phyloP scores from a whole-genome alignment of 2,888 invertebrate species.

The Drosophila multiciliata region DNA sequence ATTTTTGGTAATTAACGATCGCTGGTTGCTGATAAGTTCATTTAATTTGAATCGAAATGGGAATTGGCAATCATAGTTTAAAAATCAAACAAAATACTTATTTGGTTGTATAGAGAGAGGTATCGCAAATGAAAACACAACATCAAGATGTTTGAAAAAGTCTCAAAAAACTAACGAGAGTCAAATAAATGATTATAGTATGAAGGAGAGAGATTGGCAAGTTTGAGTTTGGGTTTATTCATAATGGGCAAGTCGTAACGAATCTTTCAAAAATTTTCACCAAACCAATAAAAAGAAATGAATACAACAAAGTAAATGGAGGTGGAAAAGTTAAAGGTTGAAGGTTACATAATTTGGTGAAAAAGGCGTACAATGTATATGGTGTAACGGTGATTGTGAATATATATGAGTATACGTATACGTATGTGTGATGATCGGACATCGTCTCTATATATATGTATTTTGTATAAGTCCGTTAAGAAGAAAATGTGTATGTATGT shows the following conservation, averaged over 20 bases:
- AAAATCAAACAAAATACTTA: conserved; percentile 46
- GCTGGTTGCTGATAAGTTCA: conserved; percentile 45
- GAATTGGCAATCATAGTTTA: conserved; percentile 35
- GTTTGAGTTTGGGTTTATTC: conserved; percentile 27
- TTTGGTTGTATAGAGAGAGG: conserved; percentile 46
- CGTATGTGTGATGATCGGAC: conserved; percentile 54
- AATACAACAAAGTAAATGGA: conserved; percentile 48
- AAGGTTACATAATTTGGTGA: conserved; percentile 48
- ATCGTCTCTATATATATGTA: conserved; percentile 18
- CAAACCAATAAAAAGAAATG: conserved; percentile 8
- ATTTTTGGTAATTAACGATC: conserved; percentile 38
- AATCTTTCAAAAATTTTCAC: conserved; percentile 26
- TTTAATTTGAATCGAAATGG: conserved; percentile 37
- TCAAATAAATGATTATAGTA: conserved; percentile 48
- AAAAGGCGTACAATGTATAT: conserved; percentile 65
- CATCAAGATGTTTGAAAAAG: conserved; percentile 83
- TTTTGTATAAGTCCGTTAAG: conserved; percentile 24
- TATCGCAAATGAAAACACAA: conserved; percentile 82
- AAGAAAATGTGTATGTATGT: conserved; percentile 31
- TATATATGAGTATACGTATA: conserved; percentile 40
- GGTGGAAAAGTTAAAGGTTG: conserved; percentile 39
- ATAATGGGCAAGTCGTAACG: conserved; percentile 36
- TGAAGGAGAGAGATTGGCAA: conserved; percentile 24
- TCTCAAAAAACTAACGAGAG: conserved; percentile 76
- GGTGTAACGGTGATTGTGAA: conserved; percentile 54